These are phyloP conservation scores for Prionace glauca DNA, from an alignment of 2,797 vertebrate species.

Conservation along the genomic window DNA sequence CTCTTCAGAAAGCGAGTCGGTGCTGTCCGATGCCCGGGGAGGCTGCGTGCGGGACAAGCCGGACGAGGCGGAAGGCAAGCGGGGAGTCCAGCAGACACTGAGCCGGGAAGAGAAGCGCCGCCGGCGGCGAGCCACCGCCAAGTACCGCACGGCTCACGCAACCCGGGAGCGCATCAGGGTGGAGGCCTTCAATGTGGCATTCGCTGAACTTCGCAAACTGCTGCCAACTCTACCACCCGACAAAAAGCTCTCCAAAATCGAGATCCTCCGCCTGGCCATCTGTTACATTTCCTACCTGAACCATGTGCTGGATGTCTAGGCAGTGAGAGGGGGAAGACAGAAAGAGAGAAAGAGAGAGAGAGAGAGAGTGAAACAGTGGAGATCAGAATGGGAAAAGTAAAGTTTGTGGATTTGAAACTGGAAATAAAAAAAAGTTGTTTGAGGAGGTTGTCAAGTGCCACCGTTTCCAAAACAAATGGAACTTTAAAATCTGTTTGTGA, in stretches of 20 bases:
- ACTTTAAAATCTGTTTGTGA: conserved; percentile 80
- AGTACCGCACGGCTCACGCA: conserved; percentile 73
- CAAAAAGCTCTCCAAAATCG: conserved; percentile 79
- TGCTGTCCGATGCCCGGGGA: conserved; percentile 67
- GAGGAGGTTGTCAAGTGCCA: conserved; percentile 37
- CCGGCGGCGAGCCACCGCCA: conserved; percentile 65
- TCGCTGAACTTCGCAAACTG: conserved; percentile 68
- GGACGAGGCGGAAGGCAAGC: conserved; percentile 62
- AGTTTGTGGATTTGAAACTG: conserved; percentile 22
- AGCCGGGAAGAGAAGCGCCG: conserved; percentile 74
- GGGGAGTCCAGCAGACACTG: conserved; percentile 64
- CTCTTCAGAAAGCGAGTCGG: conserved; percentile 69
- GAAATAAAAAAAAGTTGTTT: conserved; percentile 19
- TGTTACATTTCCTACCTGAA: conserved; percentile 80
- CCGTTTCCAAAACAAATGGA: conserved; percentile 55
- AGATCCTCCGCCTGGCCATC: conserved; percentile 74
- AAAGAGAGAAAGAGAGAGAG: conserved; percentile 5
- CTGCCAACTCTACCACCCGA: conserved; percentile 76
- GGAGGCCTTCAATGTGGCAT: conserved; percentile 74
- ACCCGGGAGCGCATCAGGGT: conserved; percentile 73
- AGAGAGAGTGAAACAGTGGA: not conserved
- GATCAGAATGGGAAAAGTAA: conserved; percentile 15
- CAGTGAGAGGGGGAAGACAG: not conserved
- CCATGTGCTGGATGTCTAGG: conserved; percentile 70
- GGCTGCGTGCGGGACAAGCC: conserved; percentile 74